A percentile compares a stretch with the other conserved stretches of the same genome.
Conservation (phyloP, 2,888 invertebrate genomes). For the Platycheirus rosarum region DNA sequence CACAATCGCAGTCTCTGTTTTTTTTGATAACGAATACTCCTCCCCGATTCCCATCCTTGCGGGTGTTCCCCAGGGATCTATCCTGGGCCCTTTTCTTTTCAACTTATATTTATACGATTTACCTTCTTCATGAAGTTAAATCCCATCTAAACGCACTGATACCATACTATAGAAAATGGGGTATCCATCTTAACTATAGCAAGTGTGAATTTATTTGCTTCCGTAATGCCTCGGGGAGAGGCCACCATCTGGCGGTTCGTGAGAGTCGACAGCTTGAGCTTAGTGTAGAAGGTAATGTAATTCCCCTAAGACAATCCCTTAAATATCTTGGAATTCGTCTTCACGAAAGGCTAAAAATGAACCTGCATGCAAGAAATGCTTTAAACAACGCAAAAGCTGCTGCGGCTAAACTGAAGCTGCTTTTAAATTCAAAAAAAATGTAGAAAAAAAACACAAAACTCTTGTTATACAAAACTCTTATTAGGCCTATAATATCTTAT, state of each 20-base stretch:
- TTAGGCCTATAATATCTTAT: no score
- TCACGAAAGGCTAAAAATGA: background rate
- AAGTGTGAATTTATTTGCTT: constrained; percentile 3
- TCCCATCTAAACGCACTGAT: background rate
- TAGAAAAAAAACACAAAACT: constrained; percentile 4
- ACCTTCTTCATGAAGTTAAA: background rate
- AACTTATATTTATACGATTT: no score
- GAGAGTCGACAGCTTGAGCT: background rate
- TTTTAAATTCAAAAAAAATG: constrained; percentile 1
- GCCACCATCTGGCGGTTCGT: background rate
- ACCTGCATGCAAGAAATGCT: background rate
- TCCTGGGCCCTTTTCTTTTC: no score
- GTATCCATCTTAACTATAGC: background rate
- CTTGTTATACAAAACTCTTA: constrained; percentile 12
- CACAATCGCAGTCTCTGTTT: background rate
- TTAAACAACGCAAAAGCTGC: constrained; percentile 1
- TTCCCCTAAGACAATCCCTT: background rate
- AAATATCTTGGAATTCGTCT: background rate
- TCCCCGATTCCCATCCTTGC: no score
- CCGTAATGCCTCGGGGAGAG: background rate
- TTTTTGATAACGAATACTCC: no score
- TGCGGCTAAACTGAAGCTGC: background rate
- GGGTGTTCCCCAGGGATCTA: no score
- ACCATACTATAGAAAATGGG: constrained; percentile 1
- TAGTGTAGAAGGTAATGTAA: background rate